Evolutionary conservation across 1,140 invertebrate genomes (phyloP), one percentile per base, ranked within the genome.

Genomic region (Chionoecetes opilio): DNA sequence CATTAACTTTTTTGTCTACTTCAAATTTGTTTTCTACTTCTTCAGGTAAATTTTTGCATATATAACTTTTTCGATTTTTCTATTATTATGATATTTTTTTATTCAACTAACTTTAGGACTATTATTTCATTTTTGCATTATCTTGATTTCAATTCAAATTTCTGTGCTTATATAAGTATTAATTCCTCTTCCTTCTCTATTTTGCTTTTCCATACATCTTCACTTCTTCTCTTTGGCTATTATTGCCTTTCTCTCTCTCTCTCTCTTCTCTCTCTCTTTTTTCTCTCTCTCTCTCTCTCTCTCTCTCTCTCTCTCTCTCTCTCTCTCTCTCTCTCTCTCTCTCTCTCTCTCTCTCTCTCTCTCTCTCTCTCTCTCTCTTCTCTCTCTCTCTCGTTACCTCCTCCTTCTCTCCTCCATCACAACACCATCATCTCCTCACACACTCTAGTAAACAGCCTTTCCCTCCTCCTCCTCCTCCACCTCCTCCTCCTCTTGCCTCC

Each of bases 401-500:
- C 63, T 26, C 63, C 21, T 75, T 75, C 8, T 26, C 63, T 75
- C 63, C 63, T 75, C 63, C 63, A 75, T 75, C 63, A 75, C 26
- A 5, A 75, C 63, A 26, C 21, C 63, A 75, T 26, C 26, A 75
- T 26, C n/a, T 53, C 46, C 46, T 53, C 46, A 53, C 46, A 53
- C 46, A 53, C 46, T 53, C 46, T 53, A n/a, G 63, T 75, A 75
- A 75, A 75, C 63, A 75, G 21, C 63, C 63, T 75, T n/a, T n/a
- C 21, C 21, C 63, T 75, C 63, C 63, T 75, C 63, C 63, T 75
- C 63, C 63, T 75, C 63, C 63, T 75, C 63, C 63, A n/a, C 63
- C 53, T 75, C 53, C 53, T 75, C 53, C 53, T 75, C 63, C 63
- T n/a, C 21, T 75, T 75, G 21, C 8, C n/a, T 21, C n/a, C 21